These are phyloP conservation scores for Cacatua alba DNA, from an alignment of 2,113 vertebrate genomes.

Conservation along the genomic window DNA sequence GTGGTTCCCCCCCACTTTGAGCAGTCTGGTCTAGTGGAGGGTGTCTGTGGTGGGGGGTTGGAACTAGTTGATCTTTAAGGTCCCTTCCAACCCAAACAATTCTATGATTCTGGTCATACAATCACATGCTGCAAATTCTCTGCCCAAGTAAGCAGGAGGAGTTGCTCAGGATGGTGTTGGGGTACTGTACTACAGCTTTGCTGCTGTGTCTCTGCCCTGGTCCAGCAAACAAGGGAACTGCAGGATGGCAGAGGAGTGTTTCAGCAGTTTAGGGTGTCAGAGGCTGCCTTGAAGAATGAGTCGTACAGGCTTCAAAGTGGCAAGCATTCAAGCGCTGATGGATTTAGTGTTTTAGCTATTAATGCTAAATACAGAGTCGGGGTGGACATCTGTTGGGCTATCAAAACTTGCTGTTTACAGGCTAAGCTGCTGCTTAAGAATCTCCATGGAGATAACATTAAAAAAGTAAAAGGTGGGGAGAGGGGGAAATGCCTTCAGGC, in stretches of 20 bases:
- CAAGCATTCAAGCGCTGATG: neutral
- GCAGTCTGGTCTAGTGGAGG: neutral
- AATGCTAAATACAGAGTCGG: neutral
- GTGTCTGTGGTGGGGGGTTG: neutral
- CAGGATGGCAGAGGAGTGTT: neutral
- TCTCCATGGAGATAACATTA: neutral
- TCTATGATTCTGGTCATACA: neutral
- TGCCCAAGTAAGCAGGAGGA: neutral
- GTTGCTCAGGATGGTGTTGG: fast-evolving
- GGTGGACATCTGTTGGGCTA: neutral
- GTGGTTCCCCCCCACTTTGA: neutral
- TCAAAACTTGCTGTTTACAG: neutral
- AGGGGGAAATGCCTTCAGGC: neutral
- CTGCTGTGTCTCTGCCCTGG: neutral
- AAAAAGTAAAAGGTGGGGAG: neutral
- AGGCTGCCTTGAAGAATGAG: neutral
- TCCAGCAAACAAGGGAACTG: neutral
- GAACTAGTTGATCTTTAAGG: neutral
- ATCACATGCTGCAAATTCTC: neutral
- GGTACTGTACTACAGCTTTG: neutral
- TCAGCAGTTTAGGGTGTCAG: neutral
- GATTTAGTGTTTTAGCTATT: neutral
- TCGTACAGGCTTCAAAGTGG: neutral
- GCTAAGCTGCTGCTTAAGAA: neutral
- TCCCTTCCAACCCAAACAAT: neutral